Evolutionary conservation across 1,140 invertebrate genomes (phyloP), one percentile per base, ranked within the genome.

Genomic region (Nephotettix cincticeps): DNA sequence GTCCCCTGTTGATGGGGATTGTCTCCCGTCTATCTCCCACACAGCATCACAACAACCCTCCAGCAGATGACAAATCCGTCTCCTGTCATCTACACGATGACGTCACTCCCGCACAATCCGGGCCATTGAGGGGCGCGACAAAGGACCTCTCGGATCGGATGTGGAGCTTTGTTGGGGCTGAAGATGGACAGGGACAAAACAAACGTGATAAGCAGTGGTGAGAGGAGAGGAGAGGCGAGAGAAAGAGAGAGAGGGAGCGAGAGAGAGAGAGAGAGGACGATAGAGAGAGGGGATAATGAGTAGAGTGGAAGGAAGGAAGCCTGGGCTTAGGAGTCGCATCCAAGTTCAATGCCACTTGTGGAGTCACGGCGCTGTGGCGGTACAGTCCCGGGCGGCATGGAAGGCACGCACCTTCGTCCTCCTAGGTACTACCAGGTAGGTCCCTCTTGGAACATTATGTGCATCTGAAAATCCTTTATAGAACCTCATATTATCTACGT

Each of bases 341-440:
- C 66, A 68, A 68, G 66, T 68, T 68, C 66, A 68, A 68, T 68
- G 66, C 66, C 66, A 43, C 17, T 32, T n/a, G 13, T 19, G 32
- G 64, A 32, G 28, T 14, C 64, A 36, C 3, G 64, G 54, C 21
- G 9, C n/a, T 19, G 9, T 19, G 6, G 6, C 54, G 9, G 54
- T 21, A 9, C 54, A 29, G 47, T 3, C 4, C 6, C 47, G 47
- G 47, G n/a, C 3, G 47, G 4, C 14, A 61, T 61, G 56, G 56
- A 61, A 4, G 13, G 13, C 47, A n/a, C 47, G 2, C 25, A 61
- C 28, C 56, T 9, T 28, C 2, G 56, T 2, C 56, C 13, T 3
- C 56, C 25, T 2, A 14, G 56, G 14, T 61, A 61, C 56, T 61
- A 61, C 23, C 56, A 61, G 56, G 56, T 61, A 27, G 4, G 56